Evolutionary conservation across 2,113 vertebrate genomes (phyloP), one percentile per base, ranked within the genome.

Genomic region (Cynocephalus volans): DNA sequence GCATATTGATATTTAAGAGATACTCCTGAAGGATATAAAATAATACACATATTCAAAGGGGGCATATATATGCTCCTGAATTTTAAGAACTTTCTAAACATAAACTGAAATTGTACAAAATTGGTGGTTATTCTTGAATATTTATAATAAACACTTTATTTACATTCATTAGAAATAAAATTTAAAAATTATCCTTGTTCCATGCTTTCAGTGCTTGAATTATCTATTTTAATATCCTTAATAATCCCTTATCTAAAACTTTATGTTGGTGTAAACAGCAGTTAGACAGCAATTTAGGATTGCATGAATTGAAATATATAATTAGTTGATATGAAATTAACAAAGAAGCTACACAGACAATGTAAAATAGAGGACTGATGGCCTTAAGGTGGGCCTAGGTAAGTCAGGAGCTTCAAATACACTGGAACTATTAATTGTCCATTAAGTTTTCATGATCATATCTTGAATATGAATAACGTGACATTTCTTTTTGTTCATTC

Each of bases 321-420:
- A 75, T 75, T 88, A 65, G 26, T 88, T 86, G 23, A 75, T 70
- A 33, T 77, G 52, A 90, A 96, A 75, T 84, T 88, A 58, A 93
- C 84, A 64, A 84, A 69, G 58, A 79, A 10, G 6, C 21, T n/a
- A 77, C 21, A 70, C 8, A 60, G 10, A 69, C 60, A 76, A 64
- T 5, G 8, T 62, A 15, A 72, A 88, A 82, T 0, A 14, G 6
- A 90, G 1, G 60, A 87, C 2, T 73, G n/a, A 81, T 88, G 28
- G 3, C 19, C 10, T 79, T 73, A 91, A 69, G 19, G 31, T 62
- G 87, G 48, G 48, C 50, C 77, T 17, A 77, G 28, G 11, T 76
- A 45, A 83, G 48, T 62, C 23, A 77, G 48, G 33, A 83, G 28
- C 7, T 24, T 56, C n/a, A 28, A 77, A 28, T 12, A 3, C 45